Conservation (phyloP, 35 echinoderm and acorn worm species). For the Apostichopus japonicus region DNA sequence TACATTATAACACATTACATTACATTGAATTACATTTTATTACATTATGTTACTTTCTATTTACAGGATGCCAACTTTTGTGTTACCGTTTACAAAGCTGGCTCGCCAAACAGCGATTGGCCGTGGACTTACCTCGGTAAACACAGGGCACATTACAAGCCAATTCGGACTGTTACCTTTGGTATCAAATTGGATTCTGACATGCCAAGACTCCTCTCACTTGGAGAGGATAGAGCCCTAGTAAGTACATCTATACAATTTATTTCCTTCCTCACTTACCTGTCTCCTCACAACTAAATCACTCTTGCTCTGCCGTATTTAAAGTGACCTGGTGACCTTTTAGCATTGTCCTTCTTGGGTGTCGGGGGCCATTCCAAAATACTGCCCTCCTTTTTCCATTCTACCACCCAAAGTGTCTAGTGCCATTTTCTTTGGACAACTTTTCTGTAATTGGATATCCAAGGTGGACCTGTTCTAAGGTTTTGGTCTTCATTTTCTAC, state of each 20-base stretch:
- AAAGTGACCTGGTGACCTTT: too few species aligned
- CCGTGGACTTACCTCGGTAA: slow-evolving; percentile 95
- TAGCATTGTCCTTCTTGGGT: neutral
- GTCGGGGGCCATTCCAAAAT: neutral
- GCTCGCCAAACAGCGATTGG: slow-evolving; percentile 57
- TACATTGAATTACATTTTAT: neutral
- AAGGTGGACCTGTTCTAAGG: too few species aligned
- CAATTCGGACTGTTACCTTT: slow-evolving; percentile 82
- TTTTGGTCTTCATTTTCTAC: too few species aligned
- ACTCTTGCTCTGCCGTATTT: neutral
- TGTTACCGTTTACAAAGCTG: slow-evolving; percentile 88
- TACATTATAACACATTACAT: neutral
- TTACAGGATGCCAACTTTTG: slow-evolving; percentile 96
- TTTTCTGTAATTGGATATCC: too few species aligned
- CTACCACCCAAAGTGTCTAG: too few species aligned
- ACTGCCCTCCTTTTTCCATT: too few species aligned
- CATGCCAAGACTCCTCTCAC: slow-evolving; percentile 80
- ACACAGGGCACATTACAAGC: slow-evolving; percentile 95
- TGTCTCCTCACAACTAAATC: neutral
- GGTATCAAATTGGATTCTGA: slow-evolving; percentile 85
- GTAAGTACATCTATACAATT: slow-evolving; percentile 29
- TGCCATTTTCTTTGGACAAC: too few species aligned
- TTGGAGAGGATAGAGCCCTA: slow-evolving; percentile 94
- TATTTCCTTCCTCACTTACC: too few species aligned
- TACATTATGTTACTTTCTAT: slow-evolving; percentile 12